Evolutionary conservation across 2,888 invertebrate species (phyloP), one percentile per base, ranked within the genome.

Genomic region (Agriopis aurantiaria): DNA sequence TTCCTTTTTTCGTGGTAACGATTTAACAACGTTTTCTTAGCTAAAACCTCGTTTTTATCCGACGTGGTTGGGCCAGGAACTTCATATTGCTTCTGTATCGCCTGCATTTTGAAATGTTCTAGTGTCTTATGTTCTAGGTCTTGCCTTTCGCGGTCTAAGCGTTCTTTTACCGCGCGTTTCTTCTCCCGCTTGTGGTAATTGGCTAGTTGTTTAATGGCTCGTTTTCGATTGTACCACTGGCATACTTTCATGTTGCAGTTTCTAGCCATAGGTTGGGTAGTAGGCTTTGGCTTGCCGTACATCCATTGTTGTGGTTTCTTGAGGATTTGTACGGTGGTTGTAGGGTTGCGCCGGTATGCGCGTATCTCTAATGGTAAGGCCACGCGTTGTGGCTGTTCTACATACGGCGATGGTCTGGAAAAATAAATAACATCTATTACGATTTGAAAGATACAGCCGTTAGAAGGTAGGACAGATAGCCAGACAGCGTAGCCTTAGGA

Each of bases 371-470:
- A 65, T 3, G 87, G 82, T 4, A 82, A 65, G 12, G 83, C 73
- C 6, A 85, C 71, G 10, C 71, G 75, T 10, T 64, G 78, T 57
- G 82, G 80, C 43, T 83, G 77, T 61, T 82, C 82, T 61, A 85
- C 65, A 65, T 71, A 75, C 3, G 84, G 69, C 62, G 69, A 76
- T 3, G 85, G 85, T 73, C 88, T 89, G 83, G 33, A 63, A 80
- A 77, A 64, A 80, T 48, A 11, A 48, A 48, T 48, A 48, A 48
- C 12, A 33, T 33, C 23, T 33, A 33, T 3, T 33, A 33, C 23
- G 2, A 33, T 33, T 33, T 33, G 23, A 33, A 33, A 33, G 23
- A 33, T 33, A 23, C 17, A 33, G 33, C 5, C 33, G 5, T 33
- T 33, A 33, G 3, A 33, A 33, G 23, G 23, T 33, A 1, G 3